Evolutionary conservation across 2,888 invertebrate genomes (phyloP).

Genomic region (Synergus itoensis): DNA sequence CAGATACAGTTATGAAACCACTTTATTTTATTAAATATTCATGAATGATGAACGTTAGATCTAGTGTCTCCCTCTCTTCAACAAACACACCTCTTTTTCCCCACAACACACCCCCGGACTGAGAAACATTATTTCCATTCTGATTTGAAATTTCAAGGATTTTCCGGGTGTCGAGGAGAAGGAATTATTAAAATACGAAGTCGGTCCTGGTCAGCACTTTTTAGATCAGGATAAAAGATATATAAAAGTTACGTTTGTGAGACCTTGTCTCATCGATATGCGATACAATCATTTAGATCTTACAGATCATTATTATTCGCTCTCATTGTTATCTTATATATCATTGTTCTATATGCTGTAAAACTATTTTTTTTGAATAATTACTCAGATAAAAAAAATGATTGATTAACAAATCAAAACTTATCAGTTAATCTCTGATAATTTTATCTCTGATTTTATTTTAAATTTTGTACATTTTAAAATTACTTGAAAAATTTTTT

Average conservation of each 20-base stretch:
- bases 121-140: constrained; percentile 15
- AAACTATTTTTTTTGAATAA: background rate
- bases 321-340: background rate
- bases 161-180: constrained; percentile 6
- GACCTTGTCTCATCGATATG: constrained; percentile 31
- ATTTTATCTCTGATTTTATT: too few relatives aligned
- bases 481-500: background rate
- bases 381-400: background rate
- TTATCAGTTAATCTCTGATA: background rate
- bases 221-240: background rate
- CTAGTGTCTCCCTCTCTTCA: background rate
- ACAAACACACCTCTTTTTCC: constrained; percentile 17
- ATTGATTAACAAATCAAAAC: background rate
- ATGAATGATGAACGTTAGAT: constrained; percentile 41
- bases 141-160: constrained; percentile 24
- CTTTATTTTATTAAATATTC: constrained; percentile 50
- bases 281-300: background rate
- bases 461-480: background rate
- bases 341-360: background rate
- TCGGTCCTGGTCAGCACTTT: background rate
- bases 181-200: constrained; percentile 13
- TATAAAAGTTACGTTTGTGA: background rate
- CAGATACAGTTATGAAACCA: constrained; percentile 41
- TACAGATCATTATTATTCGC: background rate
- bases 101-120: constrained; percentile 33